These are phyloP conservation scores for Poecilia velifera DNA, from an alignment of 2,797 vertebrate genomes.

Conservation along the genomic window DNA sequence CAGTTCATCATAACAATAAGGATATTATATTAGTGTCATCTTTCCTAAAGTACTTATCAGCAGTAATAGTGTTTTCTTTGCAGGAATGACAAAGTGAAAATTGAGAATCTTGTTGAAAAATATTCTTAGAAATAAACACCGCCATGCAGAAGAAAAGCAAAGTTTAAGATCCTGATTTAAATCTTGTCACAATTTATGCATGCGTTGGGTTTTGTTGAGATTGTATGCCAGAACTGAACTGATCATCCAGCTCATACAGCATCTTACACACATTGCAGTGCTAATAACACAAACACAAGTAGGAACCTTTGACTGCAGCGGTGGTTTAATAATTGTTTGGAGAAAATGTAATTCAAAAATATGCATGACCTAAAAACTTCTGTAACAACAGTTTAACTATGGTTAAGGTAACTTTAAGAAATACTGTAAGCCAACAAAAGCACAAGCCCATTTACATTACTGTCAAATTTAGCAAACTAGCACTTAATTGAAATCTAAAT, in stretches of 20 bases:
- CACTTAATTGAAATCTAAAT: background rate
- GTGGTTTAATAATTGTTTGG: background rate
- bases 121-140: background rate
- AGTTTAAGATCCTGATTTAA: background rate
- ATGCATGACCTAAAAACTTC: background rate
- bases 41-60: conserved; percentile 27
- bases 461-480: background rate
- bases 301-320: background rate
- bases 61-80: conserved; percentile 36
- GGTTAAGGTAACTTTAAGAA: background rate
- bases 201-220: background rate
- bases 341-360: background rate
- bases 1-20: conserved; percentile 51
- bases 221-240: background rate
- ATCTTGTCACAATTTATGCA: background rate
- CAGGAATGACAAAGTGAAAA: conserved; percentile 21
- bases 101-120: conserved; percentile 1
- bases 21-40: conserved; percentile 31
- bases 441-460: background rate
- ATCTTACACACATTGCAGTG: background rate
- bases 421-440: background rate
- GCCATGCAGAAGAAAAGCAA: background rate
- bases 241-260: background rate
- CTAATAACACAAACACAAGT: background rate
- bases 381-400: background rate